Evolutionary conservation across 2,888 invertebrate species (phyloP).

Genomic region (Parnassius mnemosyne): DNA sequence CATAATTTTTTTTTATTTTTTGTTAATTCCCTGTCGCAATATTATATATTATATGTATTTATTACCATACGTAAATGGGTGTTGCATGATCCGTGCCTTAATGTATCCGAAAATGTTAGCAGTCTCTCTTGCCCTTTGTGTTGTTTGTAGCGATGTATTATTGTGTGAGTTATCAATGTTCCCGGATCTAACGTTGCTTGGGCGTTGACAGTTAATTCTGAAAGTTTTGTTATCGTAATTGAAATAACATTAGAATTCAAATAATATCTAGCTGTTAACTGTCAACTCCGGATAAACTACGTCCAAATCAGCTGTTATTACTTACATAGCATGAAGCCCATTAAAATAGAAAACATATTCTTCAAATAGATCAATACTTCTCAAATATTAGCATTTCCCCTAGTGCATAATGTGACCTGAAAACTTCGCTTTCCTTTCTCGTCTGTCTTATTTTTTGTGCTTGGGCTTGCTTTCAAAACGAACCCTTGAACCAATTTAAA

Average conservation of each 20-base stretch:
- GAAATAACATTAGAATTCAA: conserved; percentile 31
- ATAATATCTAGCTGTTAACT: conserved; percentile 51
- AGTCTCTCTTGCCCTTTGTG: conserved; percentile 75
- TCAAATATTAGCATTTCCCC: conserved; percentile 54
- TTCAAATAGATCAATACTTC: conserved; percentile 60
- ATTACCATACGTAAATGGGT: conserved; percentile 68
- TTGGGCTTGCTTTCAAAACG: conserved; percentile 75
- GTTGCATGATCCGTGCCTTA: conserved; percentile 80
- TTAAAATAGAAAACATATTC: conserved; percentile 54
- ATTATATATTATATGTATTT: conserved; percentile 39
- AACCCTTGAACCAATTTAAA: conserved; percentile 55
- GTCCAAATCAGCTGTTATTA: conserved; percentile 59
- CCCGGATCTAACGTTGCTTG: conserved; percentile 48
- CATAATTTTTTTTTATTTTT: conserved; percentile 36
- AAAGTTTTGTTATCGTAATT: conserved; percentile 8
- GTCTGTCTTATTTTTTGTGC: conserved; percentile 65
- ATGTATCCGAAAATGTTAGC: conserved; percentile 74
- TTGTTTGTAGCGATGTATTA: conserved; percentile 74
- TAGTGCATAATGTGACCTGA: conserved; percentile 56
- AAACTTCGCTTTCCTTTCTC: conserved; percentile 64
- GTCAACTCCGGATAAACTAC: conserved; percentile 60
- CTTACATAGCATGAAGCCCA: conserved; percentile 73
- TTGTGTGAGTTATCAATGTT: conserved; percentile 46
- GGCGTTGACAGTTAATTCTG: conserved; percentile 73
- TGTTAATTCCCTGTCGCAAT: conserved; percentile 45